These are phyloP conservation scores for Xestia sexstrigata DNA, from an alignment of 2,888 invertebrate genomes.

Conservation along the genomic window DNA sequence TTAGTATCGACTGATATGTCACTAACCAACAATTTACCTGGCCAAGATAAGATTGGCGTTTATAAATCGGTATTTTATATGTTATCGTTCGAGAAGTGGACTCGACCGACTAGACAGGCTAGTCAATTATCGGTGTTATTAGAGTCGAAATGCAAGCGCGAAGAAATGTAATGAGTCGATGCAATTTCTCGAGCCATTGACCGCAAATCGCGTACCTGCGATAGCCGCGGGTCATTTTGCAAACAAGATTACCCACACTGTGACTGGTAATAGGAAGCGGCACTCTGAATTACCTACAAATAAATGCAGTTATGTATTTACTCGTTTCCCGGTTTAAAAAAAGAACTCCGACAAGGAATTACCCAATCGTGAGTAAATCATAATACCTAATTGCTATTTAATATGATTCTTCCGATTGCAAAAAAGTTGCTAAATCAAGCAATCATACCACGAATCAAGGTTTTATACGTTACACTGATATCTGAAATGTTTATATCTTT, in stretches of 20 bases:
- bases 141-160: conserved; percentile 58
- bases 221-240: conserved; percentile 79
- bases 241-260: conserved; percentile 77
- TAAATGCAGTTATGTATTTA: conserved; percentile 69
- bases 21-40: conserved; percentile 41
- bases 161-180: conserved; percentile 67
- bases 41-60: conserved; percentile 39
- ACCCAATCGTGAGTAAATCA: conserved; percentile 21
- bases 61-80: conserved; percentile 52
- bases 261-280: conserved; percentile 69
- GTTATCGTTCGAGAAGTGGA: conserved; percentile 42
- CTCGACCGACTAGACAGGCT: conserved; percentile 47
- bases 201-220: conserved; percentile 80
- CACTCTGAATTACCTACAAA: conserved; percentile 65
- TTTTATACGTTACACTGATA: conserved; percentile 6
- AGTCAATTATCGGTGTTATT: conserved; percentile 56
- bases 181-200: conserved; percentile 82
- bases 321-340: conserved; percentile 41
- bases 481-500: conserved; percentile 18
- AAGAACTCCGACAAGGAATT: conserved; percentile 26
- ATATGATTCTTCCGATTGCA: conserved; percentile 43
- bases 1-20: conserved; percentile 36
- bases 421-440: conserved; percentile 22
- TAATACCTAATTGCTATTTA: conserved; percentile 36
- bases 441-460: conserved; percentile 27